Conservation (phyloP, 2,113 vertebrate species). For the Jaculus jaculus region DNA sequence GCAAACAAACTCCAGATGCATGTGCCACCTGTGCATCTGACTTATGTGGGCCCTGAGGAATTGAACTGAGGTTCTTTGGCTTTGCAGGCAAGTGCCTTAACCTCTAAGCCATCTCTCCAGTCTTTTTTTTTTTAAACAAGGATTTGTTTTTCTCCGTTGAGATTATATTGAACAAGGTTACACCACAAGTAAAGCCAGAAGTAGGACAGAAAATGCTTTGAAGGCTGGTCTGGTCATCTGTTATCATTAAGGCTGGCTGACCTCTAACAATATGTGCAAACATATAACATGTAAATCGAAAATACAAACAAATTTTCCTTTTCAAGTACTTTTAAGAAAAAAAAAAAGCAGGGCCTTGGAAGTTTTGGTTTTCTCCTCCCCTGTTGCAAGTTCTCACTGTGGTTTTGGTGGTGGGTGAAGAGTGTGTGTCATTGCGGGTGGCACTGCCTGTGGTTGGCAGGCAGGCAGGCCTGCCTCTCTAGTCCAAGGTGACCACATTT, state of each 20-base stretch:
- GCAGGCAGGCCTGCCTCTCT: constrained; percentile 66
- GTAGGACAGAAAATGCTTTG: too few species aligned
- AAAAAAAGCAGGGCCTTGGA: constrained; percentile 91
- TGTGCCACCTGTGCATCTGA: too few species aligned
- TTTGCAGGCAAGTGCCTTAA: too few species aligned
- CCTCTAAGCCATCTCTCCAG: too few species aligned
- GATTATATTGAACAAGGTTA: too few species aligned
- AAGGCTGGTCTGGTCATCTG: constrained; percentile 52
- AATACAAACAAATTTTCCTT: constrained; percentile 98
- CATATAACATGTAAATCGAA: constrained; percentile 99
- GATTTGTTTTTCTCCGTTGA: constrained; percentile 86
- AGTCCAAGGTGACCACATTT: constrained; percentile 92
- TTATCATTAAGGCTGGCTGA: constrained; percentile 91
- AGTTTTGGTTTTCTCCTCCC: constrained; percentile 83
- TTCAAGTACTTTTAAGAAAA: constrained; percentile 91
- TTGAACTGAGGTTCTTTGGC: too few species aligned
- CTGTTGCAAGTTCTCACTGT: constrained; percentile 76
- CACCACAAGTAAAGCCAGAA: too few species aligned
- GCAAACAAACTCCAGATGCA: too few species aligned
- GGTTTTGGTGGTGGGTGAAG: constrained; percentile 77
- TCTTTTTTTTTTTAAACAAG: constrained; percentile 73
- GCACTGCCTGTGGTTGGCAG: constrained; percentile 57
- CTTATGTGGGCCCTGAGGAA: too few species aligned
- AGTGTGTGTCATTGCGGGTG: constrained; percentile 67
- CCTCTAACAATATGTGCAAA: constrained; percentile 99